Evolutionary conservation across 2,888 invertebrate genomes (phyloP), one percentile per base, ranked within the genome.

Genomic region (Penaeus monodon): DNA sequence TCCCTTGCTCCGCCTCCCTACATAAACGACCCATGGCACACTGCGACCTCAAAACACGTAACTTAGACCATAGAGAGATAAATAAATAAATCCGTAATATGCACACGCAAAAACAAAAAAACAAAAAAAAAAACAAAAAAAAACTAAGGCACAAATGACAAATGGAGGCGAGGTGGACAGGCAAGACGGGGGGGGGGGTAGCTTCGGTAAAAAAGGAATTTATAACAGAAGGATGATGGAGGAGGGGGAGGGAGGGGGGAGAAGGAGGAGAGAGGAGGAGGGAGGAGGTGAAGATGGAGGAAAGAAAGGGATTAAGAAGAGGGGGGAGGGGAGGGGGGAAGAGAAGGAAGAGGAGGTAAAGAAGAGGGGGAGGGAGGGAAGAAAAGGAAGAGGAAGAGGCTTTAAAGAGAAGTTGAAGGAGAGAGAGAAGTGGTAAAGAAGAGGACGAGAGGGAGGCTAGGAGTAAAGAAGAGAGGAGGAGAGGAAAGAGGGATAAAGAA

Each of bases 131-230:
- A 44, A 44, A 44, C 1, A 44, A 33, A 65, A 65, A 79, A 79
- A 29, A 64, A 64, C 64, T 33, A 79, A 64, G 79, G 33, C 38
- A 79, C 63, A 29, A 33, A 10, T 79, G 66, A 66, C 65, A 33
- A 38, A 29, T 80, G 65, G 83, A 66, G 65, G 66, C n/a, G 44
- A 76, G 77, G 63, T 20, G 66, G 64, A 64, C 12, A 70, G 44
- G 20, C 27, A 29, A 22, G 6, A 27, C 3, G 27, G 22, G 44
- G 74, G 74, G 74, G 44, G 17, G 57, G 14, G 68, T 1, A 38
- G 1, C 57, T 57, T 2, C 2, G 57, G 17, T 20, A 57, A 57
- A 57, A 57, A 74, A 65, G 24, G 38, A n/a, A 44, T 38, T 57
- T 63, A 73, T 20, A 24, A n/a, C 38, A 24, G 44, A n/a, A 38